phyloP scores from a whole-genome alignment of 1,140 invertebrate species.

The Scylla paramamosain region DNA sequence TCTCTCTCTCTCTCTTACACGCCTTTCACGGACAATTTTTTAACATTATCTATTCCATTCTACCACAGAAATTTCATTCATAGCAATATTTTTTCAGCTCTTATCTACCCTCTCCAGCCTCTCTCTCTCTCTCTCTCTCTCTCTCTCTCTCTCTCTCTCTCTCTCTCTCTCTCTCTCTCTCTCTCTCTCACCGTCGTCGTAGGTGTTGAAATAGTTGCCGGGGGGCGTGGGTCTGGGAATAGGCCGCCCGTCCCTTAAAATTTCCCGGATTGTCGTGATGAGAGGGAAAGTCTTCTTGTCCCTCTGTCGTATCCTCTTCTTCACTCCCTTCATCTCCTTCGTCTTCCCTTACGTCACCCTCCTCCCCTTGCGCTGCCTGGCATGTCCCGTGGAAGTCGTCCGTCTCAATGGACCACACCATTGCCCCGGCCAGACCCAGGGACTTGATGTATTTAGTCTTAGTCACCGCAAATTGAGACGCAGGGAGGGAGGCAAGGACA shows the following conservation, averaged over 20 bases:
- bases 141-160: conserved; percentile 1
- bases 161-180: not conserved
- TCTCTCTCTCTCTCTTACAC: too few relatives aligned
- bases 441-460: conserved; percentile 83
- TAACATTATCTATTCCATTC: too few relatives aligned
- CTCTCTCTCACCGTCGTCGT: conserved; percentile 46
- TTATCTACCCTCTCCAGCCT: not conserved
- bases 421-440: conserved; percentile 83
- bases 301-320: not conserved
- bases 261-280: conserved; percentile 52
- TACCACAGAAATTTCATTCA: too few relatives aligned
- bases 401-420: conserved; percentile 88
- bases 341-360: too few relatives aligned
- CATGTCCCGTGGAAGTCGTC: conserved; percentile 86
- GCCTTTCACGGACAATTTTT: too few relatives aligned
- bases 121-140: conserved; percentile 49
- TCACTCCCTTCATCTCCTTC: not conserved
- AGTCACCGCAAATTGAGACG: not conserved
- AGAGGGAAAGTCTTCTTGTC: conserved; percentile 31
- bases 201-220: not conserved
- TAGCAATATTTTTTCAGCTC: too few relatives aligned
- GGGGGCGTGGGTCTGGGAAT: conserved; percentile 58
- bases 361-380: conserved; percentile 77
- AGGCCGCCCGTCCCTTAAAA: conserved; percentile 16
- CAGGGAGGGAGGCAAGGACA: not conserved